Conservation (phyloP, 2,113 vertebrate species). For the Eleginops maclovinus region DNA sequence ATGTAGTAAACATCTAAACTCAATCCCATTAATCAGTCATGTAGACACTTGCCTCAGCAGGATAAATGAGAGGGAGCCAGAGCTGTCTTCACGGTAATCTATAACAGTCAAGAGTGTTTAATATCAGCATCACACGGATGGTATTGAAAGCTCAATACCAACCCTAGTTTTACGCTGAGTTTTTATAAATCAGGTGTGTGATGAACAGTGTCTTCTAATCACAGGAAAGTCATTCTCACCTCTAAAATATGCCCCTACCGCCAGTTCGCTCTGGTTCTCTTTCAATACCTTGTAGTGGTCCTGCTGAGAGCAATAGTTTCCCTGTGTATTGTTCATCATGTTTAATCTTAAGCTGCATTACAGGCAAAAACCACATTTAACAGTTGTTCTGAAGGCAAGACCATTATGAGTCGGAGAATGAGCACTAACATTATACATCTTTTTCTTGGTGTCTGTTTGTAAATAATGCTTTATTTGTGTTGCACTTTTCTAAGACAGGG, state of each 20-base stretch:
- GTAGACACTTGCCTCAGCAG: conserved; percentile 59
- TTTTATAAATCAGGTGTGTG: conserved; percentile 50
- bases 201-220: conserved; percentile 45
- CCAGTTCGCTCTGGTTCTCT: conserved; percentile 54
- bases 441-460: conserved; percentile 18
- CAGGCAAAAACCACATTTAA: conserved; percentile 1
- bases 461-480: neutral
- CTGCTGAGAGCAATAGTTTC: conserved; percentile 29
- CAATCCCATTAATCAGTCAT: conserved; percentile 58
- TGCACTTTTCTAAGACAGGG: neutral
- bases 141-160: conserved; percentile 34
- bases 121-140: conserved; percentile 43
- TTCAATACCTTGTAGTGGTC: conserved; percentile 34
- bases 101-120: conserved; percentile 57
- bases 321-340: conserved; percentile 11
- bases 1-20: conserved; percentile 46
- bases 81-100: conserved; percentile 46
- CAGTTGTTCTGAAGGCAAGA: neutral
- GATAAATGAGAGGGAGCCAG: conserved; percentile 65
- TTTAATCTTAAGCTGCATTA: conserved; percentile 28
- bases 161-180: conserved; percentile 4
- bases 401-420: neutral
- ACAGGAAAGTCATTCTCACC: no score
- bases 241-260: conserved; percentile 10
- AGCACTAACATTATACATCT: conserved; percentile 23